Conservation (phyloP, 2,888 invertebrate species). For the Camponotus fellah region DNA sequence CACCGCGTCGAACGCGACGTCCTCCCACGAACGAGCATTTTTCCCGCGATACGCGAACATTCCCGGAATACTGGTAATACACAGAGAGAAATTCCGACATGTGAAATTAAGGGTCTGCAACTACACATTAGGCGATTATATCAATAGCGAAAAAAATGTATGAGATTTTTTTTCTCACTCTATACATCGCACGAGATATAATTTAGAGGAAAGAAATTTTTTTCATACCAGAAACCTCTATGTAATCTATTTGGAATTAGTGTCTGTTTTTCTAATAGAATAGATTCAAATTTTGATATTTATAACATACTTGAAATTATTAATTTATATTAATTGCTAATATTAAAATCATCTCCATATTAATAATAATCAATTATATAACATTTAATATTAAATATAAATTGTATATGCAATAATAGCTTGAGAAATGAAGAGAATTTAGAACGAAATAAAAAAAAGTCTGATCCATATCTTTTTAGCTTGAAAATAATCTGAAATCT, state of each 20-base stretch:
- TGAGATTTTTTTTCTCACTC: not conserved
- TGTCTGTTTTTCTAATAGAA: not conserved
- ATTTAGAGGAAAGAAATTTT: not conserved
- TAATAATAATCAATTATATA: not conserved
- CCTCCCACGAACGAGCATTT: constrained; percentile 60
- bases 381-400: not conserved
- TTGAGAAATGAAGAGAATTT: too few species aligned
- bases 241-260: not conserved
- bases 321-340: not conserved
- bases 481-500: not conserved
- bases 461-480: not conserved
- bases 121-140: not conserved
- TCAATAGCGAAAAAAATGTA: not conserved
- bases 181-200: not conserved
- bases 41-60: constrained; percentile 75
- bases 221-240: not conserved
- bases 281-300: not conserved
- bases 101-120: constrained; percentile 1
- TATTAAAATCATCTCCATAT: not conserved
- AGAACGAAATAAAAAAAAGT: too few species aligned
- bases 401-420: too few species aligned
- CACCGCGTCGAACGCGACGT: constrained; percentile 52
- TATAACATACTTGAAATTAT: not conserved
- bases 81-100: not conserved
- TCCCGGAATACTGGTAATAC: constrained; percentile 80